Conservation (phyloP, 2,113 vertebrate species). For the Aphyosemion australe region DNA sequence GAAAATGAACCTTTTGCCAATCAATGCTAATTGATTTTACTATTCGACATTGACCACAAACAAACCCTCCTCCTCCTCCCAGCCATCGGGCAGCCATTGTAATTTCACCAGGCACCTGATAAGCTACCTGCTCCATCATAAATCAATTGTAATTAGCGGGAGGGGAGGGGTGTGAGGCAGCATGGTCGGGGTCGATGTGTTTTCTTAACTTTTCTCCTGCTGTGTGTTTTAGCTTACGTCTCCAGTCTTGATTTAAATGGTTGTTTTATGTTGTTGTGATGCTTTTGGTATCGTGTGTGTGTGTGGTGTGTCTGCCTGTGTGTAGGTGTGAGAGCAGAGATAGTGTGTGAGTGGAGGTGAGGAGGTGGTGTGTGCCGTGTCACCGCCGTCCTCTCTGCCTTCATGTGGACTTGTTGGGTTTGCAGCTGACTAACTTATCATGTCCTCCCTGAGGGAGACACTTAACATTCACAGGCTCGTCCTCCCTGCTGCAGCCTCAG, state of each 20-base stretch:
- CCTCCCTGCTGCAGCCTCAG: conserved; percentile 70
- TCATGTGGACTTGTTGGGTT: conserved; percentile 75
- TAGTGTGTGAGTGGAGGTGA: conserved; percentile 42
- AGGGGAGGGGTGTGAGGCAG: conserved; percentile 66
- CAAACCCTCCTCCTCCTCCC: conserved; percentile 50
- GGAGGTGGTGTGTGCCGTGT: conserved; percentile 59
- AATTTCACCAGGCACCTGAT: conserved; percentile 96
- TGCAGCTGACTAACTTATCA: conserved; percentile 76
- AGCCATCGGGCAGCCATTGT: conserved; percentile 91
- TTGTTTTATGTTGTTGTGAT: background rate
- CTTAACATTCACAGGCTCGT: conserved; percentile 76
- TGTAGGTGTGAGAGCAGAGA: conserved; percentile 31
- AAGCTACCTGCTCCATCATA: conserved; percentile 97
- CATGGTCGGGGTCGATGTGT: conserved; percentile 31
- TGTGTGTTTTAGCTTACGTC: background rate
- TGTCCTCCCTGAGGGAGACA: conserved; percentile 67
- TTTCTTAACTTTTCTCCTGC: background rate
- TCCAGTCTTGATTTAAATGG: background rate
- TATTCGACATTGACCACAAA: conserved; percentile 91
- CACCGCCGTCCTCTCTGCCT: conserved; percentile 43
- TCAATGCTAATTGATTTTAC: conserved; percentile 99
- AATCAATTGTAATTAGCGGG: conserved; percentile 99
- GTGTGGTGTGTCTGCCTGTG: background rate
- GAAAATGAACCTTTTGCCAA: conserved; percentile 98
- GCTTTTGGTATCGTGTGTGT: background rate